A percentile compares a stretch with the other conserved stretches of the same genome.
These are phyloP conservation scores for Eleutherodactylus coqui DNA, from an alignment of 2,797 vertebrate species.

Conservation along the genomic window DNA sequence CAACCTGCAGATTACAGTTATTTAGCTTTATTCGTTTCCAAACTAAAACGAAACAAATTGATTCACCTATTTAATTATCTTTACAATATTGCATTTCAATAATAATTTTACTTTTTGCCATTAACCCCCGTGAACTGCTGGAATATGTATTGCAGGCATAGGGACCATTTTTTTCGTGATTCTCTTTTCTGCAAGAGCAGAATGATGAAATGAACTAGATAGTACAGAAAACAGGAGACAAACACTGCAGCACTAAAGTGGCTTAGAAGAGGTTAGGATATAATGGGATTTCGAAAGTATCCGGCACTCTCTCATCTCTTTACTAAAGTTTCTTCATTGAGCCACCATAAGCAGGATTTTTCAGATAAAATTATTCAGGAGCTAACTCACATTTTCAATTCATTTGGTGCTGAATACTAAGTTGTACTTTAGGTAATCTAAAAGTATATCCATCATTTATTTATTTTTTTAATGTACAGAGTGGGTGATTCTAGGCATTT, in stretches of 20 bases:
- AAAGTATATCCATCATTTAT: too few species aligned
- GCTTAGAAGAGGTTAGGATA: neutral
- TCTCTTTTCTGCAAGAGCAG: neutral
- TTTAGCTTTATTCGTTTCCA: neutral
- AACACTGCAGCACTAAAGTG: neutral
- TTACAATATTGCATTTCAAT: neutral
- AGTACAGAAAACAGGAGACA: neutral
- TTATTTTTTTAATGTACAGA: too few species aligned
- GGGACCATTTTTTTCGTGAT: neutral
- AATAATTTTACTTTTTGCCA: neutral
- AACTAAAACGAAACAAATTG: neutral
- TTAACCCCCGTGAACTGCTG: neutral
- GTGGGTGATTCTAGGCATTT: too few species aligned
- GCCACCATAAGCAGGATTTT: too few species aligned
- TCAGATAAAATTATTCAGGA: too few species aligned
- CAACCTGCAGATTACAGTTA: neutral
- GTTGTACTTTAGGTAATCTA: too few species aligned
- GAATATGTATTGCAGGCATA: neutral
- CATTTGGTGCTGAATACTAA: too few species aligned
- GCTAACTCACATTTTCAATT: too few species aligned
- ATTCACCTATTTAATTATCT: neutral
- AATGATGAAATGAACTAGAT: neutral
- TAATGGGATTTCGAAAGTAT: neutral
- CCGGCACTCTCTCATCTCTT: neutral
- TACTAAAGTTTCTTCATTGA: neutral